phyloP scores from a whole-genome alignment of 2,797 vertebrate species.

The Knipowitschia caucasica region DNA sequence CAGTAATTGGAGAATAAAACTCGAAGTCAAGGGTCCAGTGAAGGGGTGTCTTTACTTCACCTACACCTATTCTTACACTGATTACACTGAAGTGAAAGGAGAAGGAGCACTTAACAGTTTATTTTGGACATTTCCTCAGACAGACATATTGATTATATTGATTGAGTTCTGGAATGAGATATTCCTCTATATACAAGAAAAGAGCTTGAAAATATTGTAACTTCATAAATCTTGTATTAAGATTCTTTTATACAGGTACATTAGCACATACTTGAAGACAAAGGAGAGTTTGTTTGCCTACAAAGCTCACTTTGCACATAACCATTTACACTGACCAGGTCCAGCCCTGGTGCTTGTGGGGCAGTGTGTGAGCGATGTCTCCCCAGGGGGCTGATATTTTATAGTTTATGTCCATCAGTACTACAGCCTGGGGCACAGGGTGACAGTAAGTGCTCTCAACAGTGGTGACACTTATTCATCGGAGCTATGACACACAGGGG shows the following conservation, averaged over 20 bases:
- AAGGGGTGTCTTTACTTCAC: conserved; percentile 18
- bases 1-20: conserved; percentile 38
- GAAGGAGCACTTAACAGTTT: conserved; percentile 76
- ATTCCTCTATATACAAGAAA: conserved; percentile 6
- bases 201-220: conserved; percentile 6
- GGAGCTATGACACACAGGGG: conserved; percentile 76
- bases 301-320: conserved; percentile 51
- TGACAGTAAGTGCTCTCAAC: conserved; percentile 87
- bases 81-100: conserved; percentile 44
- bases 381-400: conserved; percentile 84
- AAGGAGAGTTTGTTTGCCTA: conserved; percentile 26
- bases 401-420: conserved; percentile 87
- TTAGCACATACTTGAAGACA: conserved; percentile 23
- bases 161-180: conserved; percentile 55
- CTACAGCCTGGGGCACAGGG: conserved; percentile 77
- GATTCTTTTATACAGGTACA: conserved; percentile 29
- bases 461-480: conserved; percentile 84
- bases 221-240: conserved; percentile 3
- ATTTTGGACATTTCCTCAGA: conserved; percentile 75
- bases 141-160: conserved; percentile 68
- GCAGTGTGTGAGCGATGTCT: conserved; percentile 79
- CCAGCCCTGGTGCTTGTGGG: conserved; percentile 69
- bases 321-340: conserved; percentile 57
- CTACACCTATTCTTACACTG: conserved; percentile 9
- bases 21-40: conserved; percentile 52